Evolutionary conservation across 2,113 vertebrate species (phyloP), one percentile per base, ranked within the genome.

Genomic region (Delphinus delphis): DNA sequence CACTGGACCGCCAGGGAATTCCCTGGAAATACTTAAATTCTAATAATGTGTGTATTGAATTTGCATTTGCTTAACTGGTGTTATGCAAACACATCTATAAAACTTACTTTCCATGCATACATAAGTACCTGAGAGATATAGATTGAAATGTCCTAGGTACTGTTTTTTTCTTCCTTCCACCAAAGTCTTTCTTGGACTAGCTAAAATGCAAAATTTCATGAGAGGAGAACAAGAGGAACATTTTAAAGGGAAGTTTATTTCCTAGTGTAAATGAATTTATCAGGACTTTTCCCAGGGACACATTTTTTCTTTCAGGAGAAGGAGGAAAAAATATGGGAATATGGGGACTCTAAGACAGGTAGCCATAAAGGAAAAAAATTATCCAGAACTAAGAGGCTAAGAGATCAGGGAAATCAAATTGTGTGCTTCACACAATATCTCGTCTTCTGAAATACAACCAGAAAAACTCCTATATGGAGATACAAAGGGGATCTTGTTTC

Each of bases 21-120:
- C 31, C 44, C 73, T 33, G 33, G 31, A 94, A 90, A 83, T 82
- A 79, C 65, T 92, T 95, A 90, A 89, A 74, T 92, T 60, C 20
- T 38, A 70, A 26, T 60, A 36, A 70, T 41, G 44, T 44, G 9
- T 31, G 33, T n/a, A 60, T 76, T 55, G 21, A 94, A 88, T 90
- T 93, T 98, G 33, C 33, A 73, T 95, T 94, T 90, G 0, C 17
- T 38, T 90, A 25, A 53, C 36, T 63, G 6, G 18, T n/a, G 0
- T 62, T 77, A 47, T n/a, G 6, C 23, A 90, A 96, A 93, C 13
- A 85, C 71, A 47, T 85, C 25, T 62, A 58, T 67, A 67, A 76
- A 73, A 74, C 26, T 80, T 95, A 90, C 15, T 88, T 96, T 58
- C 21, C 21, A 10, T 23, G 23, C 92, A 63, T 68, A 36, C 7